Base-by-base conservation (phyloP, 2,113 vertebrate species). In the Seriola quinqueradiata region DNA sequence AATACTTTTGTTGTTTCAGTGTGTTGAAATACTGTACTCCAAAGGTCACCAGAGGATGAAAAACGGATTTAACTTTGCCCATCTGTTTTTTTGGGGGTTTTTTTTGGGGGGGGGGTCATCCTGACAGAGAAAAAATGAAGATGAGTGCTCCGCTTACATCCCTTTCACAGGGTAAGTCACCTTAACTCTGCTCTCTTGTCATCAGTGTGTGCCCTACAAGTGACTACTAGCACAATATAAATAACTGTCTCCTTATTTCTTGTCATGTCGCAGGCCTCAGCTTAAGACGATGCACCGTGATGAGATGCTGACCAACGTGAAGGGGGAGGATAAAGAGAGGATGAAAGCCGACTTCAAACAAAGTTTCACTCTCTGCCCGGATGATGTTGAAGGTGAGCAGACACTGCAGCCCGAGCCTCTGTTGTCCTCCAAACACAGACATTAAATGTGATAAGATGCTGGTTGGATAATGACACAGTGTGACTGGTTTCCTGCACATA, bases 401-500 rank as follows among this genome's bases (percentile, higher is more conserved):
- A 11, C 50, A 54, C 25, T 70, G 77, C 84, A 87, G 91, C 83
- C 88, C 73, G 79, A 87, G 86, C 81, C 83, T 85, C 67, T 95
- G 91, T 95, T 94, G 86, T 89, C 87, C 75, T 87, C 89, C 86
- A 94, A 95, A 95, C 92, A 93, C 66, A 59, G 81, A 89, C 87
- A 88, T 87, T 90, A 84, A 92, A 87, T 81, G 63, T 78, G 90
- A 94, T 95, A 92, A 94, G 90, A 92, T 88, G 89, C 77, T 64
- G 84, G 80, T 59, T 85, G 84, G 81, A 91, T 93, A 94, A 84
- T 90, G 83, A 86, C 90, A 92, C 84, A 85, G 84, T 85, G 85
- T 12, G 86, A 89, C 85, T 79, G 90, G 77, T 87, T 87, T 70
- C 23, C 77, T 70, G 69, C 69, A 81, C 90, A 91, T 92, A 85